Base-by-base conservation (phyloP, 2,797 vertebrate genomes). In the Helicolenus hilgendorfi region DNA sequence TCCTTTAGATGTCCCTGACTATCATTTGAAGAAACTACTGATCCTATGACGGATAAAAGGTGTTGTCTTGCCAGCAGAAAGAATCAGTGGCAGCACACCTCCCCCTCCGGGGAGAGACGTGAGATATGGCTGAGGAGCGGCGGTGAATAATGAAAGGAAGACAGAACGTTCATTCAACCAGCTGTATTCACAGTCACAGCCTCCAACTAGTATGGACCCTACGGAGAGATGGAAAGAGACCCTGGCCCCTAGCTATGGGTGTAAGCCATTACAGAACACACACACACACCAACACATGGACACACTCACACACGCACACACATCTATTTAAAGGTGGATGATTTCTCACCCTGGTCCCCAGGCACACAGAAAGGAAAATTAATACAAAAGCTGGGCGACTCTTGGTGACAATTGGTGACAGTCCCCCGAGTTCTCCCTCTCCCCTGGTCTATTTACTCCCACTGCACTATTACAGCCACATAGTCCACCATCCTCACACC, bases 351-450 rank as follows among this genome's bases (percentile, higher is more conserved):
- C 87, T 7, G 9, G 79, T 92, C 95, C 92, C 91, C 38, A 65
- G 86, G 88, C 81, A 84, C 92, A 93, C 76, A 79, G 73, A 88
- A 92, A 87, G 85, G 90, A 96, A 96, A 96, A 97, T 97, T 93
- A 97, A 96, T 95, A 96, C 91, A 92, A 93, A 93, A 89, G 77
- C 88, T 67, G 79, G 86, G 64, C 56, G 36, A 84, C 87, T 93
- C 88, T 24, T 88, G 92, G 96, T 97, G 97, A 97, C 96, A 95
- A 97, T 97, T 97, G 94, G 94, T 95, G 94, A 96, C 87, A 92
- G 87, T 93, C 95, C 94, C 96, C 62, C 20, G 93, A 96, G 96
- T 85, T 86, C 62, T 84, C 80, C 85, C 63, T 85, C 84, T 91
- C 82, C 78, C 89, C 84, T 89, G 88, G 81, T 94, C 91, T 93